These are phyloP conservation scores for Megaceryle torquata DNA, from an alignment of 2,113 vertebrate genomes.

Conservation along the genomic window DNA sequence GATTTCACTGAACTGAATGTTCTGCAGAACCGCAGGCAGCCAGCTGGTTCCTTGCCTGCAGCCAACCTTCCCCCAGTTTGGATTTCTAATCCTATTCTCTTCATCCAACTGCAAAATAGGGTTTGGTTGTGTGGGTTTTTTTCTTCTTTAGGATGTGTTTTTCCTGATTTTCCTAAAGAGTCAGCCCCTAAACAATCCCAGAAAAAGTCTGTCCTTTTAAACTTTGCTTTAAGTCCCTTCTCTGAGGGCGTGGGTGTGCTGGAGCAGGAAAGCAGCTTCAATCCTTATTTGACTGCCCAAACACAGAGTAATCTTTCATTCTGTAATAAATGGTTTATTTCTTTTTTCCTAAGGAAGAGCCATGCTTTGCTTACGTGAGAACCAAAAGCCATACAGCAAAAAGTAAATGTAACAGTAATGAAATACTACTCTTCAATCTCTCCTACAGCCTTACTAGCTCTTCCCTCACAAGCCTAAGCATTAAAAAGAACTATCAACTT, in stretches of 20 bases:
- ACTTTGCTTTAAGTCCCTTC: background rate
- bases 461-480: background rate
- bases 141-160: background rate
- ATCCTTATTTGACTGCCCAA: background rate
- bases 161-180: background rate
- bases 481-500: background rate
- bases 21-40: background rate
- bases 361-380: no score
- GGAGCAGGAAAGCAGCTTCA: background rate
- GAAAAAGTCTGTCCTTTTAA: background rate
- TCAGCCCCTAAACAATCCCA: no score
- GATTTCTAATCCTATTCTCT: background rate
- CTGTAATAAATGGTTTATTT: background rate
- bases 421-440: background rate
- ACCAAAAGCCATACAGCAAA: background rate
- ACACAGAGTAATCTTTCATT: background rate
- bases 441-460: background rate
- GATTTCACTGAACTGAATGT: background rate
- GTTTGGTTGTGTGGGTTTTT: rapidly evolving
- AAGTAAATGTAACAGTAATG: background rate
- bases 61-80: background rate
- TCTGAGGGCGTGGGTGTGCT: background rate
- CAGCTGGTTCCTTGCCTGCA: background rate
- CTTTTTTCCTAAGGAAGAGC: background rate
- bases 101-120: background rate